These are phyloP conservation scores for Lamellibrachia columna DNA, from an alignment of 2,888 invertebrate genomes.

Conservation along the genomic window DNA sequence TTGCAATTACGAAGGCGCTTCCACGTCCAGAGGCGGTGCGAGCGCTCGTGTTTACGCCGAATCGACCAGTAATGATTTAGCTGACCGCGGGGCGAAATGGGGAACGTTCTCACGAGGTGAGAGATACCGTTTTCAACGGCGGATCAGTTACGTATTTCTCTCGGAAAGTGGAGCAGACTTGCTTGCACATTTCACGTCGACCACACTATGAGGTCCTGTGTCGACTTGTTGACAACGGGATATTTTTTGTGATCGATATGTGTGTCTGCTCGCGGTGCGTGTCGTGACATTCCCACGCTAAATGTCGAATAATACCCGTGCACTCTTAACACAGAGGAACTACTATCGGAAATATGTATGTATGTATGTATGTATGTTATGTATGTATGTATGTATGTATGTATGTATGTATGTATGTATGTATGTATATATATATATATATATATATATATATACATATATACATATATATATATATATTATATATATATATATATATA, in stretches of 20 bases:
- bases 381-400: too few relatives aligned
- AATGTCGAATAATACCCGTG: too few relatives aligned
- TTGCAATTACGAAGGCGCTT: neutral
- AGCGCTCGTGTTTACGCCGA: neutral
- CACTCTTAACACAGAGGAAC: too few relatives aligned
- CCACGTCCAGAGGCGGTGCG: neutral
- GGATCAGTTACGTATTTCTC: neutral
- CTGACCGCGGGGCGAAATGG: neutral
- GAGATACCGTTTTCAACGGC: neutral
- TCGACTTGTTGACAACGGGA: neutral
- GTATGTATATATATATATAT: too few relatives aligned
- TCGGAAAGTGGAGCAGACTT: neutral
- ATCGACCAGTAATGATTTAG: slow-evolving; percentile 1
- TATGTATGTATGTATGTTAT: too few relatives aligned
- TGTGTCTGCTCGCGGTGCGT: too few relatives aligned
- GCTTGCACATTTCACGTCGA: neutral
- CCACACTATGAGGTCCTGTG: neutral
- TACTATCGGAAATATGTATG: too few relatives aligned
- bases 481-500: too few relatives aligned
- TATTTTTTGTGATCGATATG: neutral
- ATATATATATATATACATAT: too few relatives aligned
- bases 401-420: too few relatives aligned
- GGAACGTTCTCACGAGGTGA: neutral
- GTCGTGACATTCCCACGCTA: too few relatives aligned
- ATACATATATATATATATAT: too few relatives aligned